Evolutionary conservation across 1,140 invertebrate genomes (phyloP), one percentile per base, ranked within the genome.

Genomic region (Xylocopa sonorina): DNA sequence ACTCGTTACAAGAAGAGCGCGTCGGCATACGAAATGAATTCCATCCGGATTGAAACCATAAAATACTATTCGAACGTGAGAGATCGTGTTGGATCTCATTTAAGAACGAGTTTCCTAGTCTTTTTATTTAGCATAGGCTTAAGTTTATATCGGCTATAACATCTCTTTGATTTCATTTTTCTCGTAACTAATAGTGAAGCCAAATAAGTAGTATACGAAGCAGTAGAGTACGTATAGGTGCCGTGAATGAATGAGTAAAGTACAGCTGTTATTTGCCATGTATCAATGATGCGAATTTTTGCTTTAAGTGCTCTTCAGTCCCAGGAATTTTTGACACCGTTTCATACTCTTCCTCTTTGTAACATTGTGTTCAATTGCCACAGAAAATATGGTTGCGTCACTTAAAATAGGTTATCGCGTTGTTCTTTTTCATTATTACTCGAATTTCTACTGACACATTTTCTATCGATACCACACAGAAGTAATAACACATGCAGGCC

Each of bases 191-290:
- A 18, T 60, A 43, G n/a, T 16, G 14, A 2, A 46, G 50, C 67
- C 66, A 41, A 29, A 46, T 83, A 83, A 60, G 64, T 75, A 29
- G 77, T 60, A 57, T 53, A 79, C 43, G 24, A 78, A 81, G 24
- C 64, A 69, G 46, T 69, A 57, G 79, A 83, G 57, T 55, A 75
- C 80, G 18, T 53, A 75, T 75, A 71, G 51, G 34, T n/a, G 27
- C 34, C 50, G 32, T 34, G 53, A 14, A 82, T 78, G 75, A 79
- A 73, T 64, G 67, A 79, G 62, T 69, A 12, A 78, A 71, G 51
- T 50, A 48, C 29, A n/a, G 32, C 29, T 16, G 16, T 50, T 16
- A 78, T 67, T 57, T 71, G 41, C 43, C 27, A 12, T 16, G 5
- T 41, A 10, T 9, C 48, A 53, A 29, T 14, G 27, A 29, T 57